Percentiles rank a stretch among this genome's conserved stretches.
These are phyloP conservation scores for Drosophila acutilabella DNA, from an alignment of 2,888 invertebrate species.

Conservation along the genomic window DNA sequence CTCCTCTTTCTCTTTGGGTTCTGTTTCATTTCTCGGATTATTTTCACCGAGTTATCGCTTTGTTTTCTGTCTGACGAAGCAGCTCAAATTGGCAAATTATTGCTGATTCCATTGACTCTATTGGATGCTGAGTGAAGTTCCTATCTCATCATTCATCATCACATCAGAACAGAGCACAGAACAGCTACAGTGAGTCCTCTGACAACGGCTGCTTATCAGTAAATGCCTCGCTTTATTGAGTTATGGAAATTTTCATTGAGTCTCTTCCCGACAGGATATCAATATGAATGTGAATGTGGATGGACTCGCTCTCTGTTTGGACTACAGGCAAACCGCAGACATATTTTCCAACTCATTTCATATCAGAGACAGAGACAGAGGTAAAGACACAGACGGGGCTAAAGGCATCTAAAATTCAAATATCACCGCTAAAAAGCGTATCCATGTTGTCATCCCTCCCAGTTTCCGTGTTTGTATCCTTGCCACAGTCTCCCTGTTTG, in stretches of 20 bases:
- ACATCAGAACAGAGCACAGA: slow-evolving; percentile 14
- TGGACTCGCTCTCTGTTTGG: background rate
- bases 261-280: slow-evolving; percentile 18
- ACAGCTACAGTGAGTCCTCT: slow-evolving; percentile 3
- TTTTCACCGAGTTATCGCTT: slow-evolving; percentile 22
- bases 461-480: slow-evolving; percentile 7
- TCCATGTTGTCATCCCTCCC: slow-evolving; percentile 47
- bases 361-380: slow-evolving; percentile 33
- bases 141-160: slow-evolving; percentile 48
- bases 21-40: slow-evolving; percentile 26
- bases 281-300: slow-evolving; percentile 3
- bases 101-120: slow-evolving; percentile 26
- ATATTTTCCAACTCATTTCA: slow-evolving; percentile 83
- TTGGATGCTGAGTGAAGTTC: slow-evolving; percentile 34
- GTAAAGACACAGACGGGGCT: background rate
- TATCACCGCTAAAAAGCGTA: slow-evolving; percentile 74
- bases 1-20: slow-evolving; percentile 12
- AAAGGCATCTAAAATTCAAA: slow-evolving; percentile 70
- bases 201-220: slow-evolving; percentile 55
- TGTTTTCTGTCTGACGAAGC: slow-evolving; percentile 38
- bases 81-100: slow-evolving; percentile 34
- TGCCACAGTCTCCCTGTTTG: slow-evolving; percentile 30
- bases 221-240: slow-evolving; percentile 59
- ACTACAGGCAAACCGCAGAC: slow-evolving; percentile 56
- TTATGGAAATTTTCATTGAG: slow-evolving; percentile 56